Evolutionary conservation across 2,797 vertebrate species (phyloP), one percentile per base, ranked within the genome.

Genomic region (Rhabdophis nuchalis): DNA sequence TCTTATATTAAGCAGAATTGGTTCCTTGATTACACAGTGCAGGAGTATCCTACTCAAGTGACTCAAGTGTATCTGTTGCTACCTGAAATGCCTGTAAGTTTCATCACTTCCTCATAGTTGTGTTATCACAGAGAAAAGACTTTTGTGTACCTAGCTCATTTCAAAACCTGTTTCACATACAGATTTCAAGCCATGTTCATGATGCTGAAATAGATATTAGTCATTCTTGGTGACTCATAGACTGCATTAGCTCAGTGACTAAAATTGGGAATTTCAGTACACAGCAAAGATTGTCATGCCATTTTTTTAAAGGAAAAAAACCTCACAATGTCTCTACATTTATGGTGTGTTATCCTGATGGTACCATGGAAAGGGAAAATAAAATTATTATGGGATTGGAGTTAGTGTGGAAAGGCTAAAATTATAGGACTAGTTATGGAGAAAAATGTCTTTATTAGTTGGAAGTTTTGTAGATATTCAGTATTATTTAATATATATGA

Each of bases 201-300:
- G 32, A 36, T 72, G 32, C 68, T 72, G 68, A 72, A 72, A 72
- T 72, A 36, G 32, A 72, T 72, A 72, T 72, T 72, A 72, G 68
- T 72, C 68, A 72, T 72, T 72, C 68, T 72, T 72, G 68, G 68
- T 72, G 72, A 77, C 36, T 41, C 72, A 77, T 11, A 41, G 41
- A 54, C 72, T 92, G 41, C 85, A 68, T 58, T 29, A 90, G 61
- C 61, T 92, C 29, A 57, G 18, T 92, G 36, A 90, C 86, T 87
- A 90, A 77, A 60, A 90, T 0, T 87, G 11, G 85, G 20, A 29
- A 52, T 20, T 82, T 53, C 23, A 52, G 41, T 36, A 25, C 36
- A 85, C 10, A 92, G 52, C 27, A 56, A 68, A 4, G 54, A 86
- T 64, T 60, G 64, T 16, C 86, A 89, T 56, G 32, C 27, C 50